Evolutionary conservation across 2,888 invertebrate species (phyloP), one percentile per base, ranked within the genome.

Genomic region (Synergus itoensis): DNA sequence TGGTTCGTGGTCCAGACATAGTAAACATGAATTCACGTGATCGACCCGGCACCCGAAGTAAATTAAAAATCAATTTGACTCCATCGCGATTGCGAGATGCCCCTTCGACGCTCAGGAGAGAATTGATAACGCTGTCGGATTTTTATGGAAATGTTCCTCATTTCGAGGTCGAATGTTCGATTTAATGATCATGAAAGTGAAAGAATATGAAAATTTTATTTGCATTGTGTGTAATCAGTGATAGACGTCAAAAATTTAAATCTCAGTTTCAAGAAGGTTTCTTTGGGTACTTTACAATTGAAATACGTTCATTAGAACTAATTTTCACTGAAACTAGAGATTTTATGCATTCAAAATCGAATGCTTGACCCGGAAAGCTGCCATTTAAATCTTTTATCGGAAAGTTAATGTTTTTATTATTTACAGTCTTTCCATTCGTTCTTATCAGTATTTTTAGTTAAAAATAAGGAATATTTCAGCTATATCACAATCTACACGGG

Each of bases 41-140:
- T 78, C 77, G 73, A 76, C 76, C 53, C 73, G 77, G 43, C 78
- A 75, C 75, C 57, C 63, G 75, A 82, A 80, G 80, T 81, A 87
- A 88, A 90, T 90, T 88, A 89, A 90, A 90, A 90, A 90, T 90
- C 89, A 88, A 88, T 90, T 84, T 79, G 62, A 81, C 79, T 78
- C 76, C 67, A 78, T 85, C 82, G 82, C 79, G 80, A 81, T 83
- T 84, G 81, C 81, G 73, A 53, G 57, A 28, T 60, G 77, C 60
- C 67, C 80, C 79, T 67, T 60, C 76, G 76, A 40, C 60, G 64
- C 77, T 60, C 53, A 57, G 62, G 28, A 60, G 21, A 18, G 21
- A 60, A 60, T 60, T n/a, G 21, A 60, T 60, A 9, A 9, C 11
- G 18, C 21, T 60, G 60, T 0, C 60, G 4, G 21, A 60, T 21